phyloP scores from a whole-genome alignment of 2,797 vertebrate species.

The Mallotus villosus region DNA sequence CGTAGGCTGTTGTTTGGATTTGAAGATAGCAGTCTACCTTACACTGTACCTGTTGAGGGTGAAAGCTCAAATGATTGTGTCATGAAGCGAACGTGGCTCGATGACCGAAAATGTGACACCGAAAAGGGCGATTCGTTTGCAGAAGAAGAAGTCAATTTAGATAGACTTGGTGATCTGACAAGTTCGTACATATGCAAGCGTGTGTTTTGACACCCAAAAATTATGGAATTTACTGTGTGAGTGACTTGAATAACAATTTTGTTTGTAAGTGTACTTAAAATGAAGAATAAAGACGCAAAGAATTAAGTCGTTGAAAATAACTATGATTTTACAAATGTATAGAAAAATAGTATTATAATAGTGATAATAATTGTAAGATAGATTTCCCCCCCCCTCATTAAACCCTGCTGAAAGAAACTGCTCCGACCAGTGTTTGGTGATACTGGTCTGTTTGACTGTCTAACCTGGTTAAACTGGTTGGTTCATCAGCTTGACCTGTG shows the following conservation, averaged over 20 bases:
- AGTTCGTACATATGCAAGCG: slow-evolving; percentile 66
- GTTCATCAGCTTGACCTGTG: no score
- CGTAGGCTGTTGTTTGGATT: slow-evolving; percentile 20
- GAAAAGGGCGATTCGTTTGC: slow-evolving; percentile 18
- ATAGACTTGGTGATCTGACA: slow-evolving; percentile 26
- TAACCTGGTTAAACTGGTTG: no score
- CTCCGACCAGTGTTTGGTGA: no score
- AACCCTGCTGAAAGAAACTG: no score
- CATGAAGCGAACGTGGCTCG: slow-evolving; percentile 10
- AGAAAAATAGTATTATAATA: slow-evolving; percentile 54
- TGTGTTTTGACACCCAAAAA: slow-evolving; percentile 68
- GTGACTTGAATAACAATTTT: slow-evolving; percentile 54
- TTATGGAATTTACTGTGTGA: slow-evolving; percentile 36
- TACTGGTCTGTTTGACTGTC: no score
- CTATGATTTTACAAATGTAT: slow-evolving; percentile 72
- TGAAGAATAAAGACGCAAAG: slow-evolving; percentile 69
- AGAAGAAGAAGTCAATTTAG: slow-evolving; percentile 21
- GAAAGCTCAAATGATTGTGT: slow-evolving; percentile 29
- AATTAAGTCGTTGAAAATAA: slow-evolving; percentile 62
- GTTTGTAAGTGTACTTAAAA: slow-evolving; percentile 78
- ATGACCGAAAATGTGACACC: slow-evolving; percentile 14
- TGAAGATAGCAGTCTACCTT: slow-evolving; percentile 2
- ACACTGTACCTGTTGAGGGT: slow-evolving; percentile 1
- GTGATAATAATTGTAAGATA: slow-evolving; percentile 58
- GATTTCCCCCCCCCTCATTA: slow-evolving; percentile 43